Percentiles rank a stretch among this genome's conserved stretches.
phyloP scores from a whole-genome alignment of 1,140 invertebrate genomes.

The Zaprionus camerounensis region DNA sequence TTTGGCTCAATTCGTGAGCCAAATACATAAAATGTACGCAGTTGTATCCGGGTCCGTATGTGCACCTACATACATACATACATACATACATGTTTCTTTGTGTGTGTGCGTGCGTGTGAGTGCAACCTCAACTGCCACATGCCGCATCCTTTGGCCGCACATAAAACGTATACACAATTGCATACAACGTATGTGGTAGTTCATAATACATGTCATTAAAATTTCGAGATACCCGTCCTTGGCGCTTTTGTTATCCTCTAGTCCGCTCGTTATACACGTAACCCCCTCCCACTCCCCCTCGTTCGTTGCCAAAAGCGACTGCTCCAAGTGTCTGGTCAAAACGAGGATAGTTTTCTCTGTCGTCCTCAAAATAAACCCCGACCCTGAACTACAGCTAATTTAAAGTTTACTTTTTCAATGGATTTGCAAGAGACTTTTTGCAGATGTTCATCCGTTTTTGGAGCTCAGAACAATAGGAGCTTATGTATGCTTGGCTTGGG shows the following conservation, averaged over 20 bases:
- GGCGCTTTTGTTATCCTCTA: constrained; percentile 49
- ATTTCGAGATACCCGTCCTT: constrained; percentile 66
- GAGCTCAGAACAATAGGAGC: neutral
- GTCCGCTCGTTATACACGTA: neutral
- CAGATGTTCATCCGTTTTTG: neutral
- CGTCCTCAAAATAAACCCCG: constrained; percentile 4
- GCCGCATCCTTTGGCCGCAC: neutral
- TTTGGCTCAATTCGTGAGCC: constrained; percentile 74
- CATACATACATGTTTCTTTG: neutral
- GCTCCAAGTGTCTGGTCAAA: constrained; percentile 50
- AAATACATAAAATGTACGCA: constrained; percentile 76
- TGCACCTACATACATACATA: constrained; percentile 29
- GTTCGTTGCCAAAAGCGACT: constrained; percentile 14
- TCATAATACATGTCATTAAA: constrained; percentile 71
- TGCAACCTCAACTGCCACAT: constrained; percentile 29
- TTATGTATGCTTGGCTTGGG: neutral
- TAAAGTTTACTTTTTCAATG: constrained; percentile 61
- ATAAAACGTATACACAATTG: constrained; percentile 43
- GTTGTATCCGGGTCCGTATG: neutral
- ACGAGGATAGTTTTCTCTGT: constrained; percentile 45
- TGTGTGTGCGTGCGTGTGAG: neutral
- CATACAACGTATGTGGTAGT: constrained; percentile 21
- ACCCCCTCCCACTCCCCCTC: neutral
- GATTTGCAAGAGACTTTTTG: neutral
- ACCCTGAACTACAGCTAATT: constrained; percentile 19